Evolutionary conservation across 1,140 invertebrate species (phyloP), one percentile per base, ranked within the genome.

Genomic region (Drosophila leontia): DNA sequence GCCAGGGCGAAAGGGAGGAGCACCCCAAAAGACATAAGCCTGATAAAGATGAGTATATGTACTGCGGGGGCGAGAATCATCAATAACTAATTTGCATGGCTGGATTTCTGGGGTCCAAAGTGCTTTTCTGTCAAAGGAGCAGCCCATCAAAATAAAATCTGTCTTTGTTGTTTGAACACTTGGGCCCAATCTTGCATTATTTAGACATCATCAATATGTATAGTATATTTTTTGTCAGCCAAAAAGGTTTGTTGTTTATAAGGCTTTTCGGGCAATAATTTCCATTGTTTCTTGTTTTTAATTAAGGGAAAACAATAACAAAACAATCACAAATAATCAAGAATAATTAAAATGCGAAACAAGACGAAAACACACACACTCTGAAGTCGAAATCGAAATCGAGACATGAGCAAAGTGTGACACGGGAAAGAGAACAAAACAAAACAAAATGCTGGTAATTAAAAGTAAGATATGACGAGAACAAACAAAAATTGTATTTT

Each of bases 211-310:
- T 61, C 41, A 15, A 37, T 62, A 41, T 15, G 34, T 44, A n/a
- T 59, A 6, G 4, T 29, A 26, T 35, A 15, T 55, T 35, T 35
- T 19, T 68, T 39, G 47, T 68, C 47, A 37, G 29, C 41, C 32
- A 19, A 26, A 70, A 70, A 70, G 67, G 67, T 44, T 70, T 55
- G 63, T 68, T 70, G 62, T 68, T 69, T 69, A 68, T 65, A 44
- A 7, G 29, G 37, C 62, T 47, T 67, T 44, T 70, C 41, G 17
- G 67, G 63, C 62, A 45, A 70, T 67, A 77, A 77, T 68, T 77
- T 77, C n/a, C 62, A 77, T 77, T 77, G 75, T 77, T 68, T 77
- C 69, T 72, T 55, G 75, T 77, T 77, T 74, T 77, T 77, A 77
- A 77, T 77, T 77, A 77, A 77, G 39, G 71, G 42, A 76, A 75